Evolutionary conservation across 1,140 invertebrate species (phyloP).

Genomic region (Copidosoma floridanum): DNA sequence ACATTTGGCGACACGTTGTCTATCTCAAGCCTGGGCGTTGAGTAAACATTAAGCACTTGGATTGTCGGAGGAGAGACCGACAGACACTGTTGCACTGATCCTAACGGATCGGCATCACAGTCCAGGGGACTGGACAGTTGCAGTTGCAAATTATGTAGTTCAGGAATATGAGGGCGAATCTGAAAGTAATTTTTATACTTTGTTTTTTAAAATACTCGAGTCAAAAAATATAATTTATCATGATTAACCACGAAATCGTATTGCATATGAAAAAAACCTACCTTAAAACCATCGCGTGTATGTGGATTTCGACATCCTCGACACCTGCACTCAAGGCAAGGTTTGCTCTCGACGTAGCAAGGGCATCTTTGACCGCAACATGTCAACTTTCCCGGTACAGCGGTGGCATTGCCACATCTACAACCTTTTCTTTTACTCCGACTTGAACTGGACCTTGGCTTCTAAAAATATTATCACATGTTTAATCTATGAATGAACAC

Average conservation of each 20-base stretch:
- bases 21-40: constrained; percentile 50
- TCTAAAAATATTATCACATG: constrained; percentile 49
- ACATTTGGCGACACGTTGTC: constrained; percentile 55
- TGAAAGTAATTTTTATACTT: constrained; percentile 45
- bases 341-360: constrained; percentile 85
- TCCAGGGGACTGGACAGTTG: constrained; percentile 49
- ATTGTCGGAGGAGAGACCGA: constrained; percentile 53
- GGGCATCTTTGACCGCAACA: constrained; percentile 92
- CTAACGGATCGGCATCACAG: constrained; percentile 50
- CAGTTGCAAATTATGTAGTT: constrained; percentile 57
- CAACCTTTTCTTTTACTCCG: constrained; percentile 71
- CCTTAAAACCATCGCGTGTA: constrained; percentile 75
- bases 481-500: neutral
- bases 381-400: constrained; percentile 82
- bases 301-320: constrained; percentile 89
- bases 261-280: constrained; percentile 41
- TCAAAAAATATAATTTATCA: neutral
- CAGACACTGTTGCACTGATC: constrained; percentile 48
- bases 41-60: constrained; percentile 56
- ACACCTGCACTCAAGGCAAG: constrained; percentile 85
- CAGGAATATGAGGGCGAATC: constrained; percentile 66
- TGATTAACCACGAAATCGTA: no score
- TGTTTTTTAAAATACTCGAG: no score
- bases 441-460: constrained; percentile 50
- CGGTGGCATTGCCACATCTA: constrained; percentile 86